A percentile compares a stretch with the other conserved stretches of the same genome.
Evolutionary conservation across 2,113 vertebrate genomes (phyloP).

Genomic region (Orycteropus afer): DNA sequence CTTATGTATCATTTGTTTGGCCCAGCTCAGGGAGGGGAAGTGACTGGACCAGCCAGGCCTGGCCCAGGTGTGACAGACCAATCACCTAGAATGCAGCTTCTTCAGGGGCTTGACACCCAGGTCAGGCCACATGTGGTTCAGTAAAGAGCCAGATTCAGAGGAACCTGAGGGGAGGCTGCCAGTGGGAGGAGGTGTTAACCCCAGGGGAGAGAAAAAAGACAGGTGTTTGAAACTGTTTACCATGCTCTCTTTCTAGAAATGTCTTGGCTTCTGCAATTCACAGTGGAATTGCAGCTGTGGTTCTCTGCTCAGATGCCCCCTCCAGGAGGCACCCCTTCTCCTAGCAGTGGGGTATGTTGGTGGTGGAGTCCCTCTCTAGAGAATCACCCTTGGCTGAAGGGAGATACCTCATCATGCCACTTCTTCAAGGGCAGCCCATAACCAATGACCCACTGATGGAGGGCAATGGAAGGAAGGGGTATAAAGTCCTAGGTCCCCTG

Average conservation of each 20-base stretch:
- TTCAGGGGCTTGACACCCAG: background rate
- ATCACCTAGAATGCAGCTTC: background rate
- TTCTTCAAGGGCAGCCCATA: background rate
- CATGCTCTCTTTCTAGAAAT: background rate
- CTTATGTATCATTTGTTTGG: background rate
- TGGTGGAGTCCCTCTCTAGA: background rate
- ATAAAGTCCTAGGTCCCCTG: background rate
- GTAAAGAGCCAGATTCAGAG: background rate
- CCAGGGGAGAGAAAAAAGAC: background rate
- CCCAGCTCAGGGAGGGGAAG: background rate
- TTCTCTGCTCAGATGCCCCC: rapidly evolving
- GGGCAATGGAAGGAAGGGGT: background rate
- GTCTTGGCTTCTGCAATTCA: background rate
- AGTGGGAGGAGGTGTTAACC: background rate
- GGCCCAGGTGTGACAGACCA: background rate
- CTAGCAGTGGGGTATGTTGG: background rate
- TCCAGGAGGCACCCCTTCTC: background rate
- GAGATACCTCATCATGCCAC: background rate
- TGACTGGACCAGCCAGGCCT: background rate
- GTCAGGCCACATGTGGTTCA: background rate
- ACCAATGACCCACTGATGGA: background rate
- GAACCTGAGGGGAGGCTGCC: background rate
- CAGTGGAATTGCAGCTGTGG: too few relatives aligned
- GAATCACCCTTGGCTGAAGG: background rate
- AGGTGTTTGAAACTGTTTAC: background rate